These are phyloP conservation scores for Channallabes apus DNA, from an alignment of 2,797 vertebrate genomes.

Conservation along the genomic window DNA sequence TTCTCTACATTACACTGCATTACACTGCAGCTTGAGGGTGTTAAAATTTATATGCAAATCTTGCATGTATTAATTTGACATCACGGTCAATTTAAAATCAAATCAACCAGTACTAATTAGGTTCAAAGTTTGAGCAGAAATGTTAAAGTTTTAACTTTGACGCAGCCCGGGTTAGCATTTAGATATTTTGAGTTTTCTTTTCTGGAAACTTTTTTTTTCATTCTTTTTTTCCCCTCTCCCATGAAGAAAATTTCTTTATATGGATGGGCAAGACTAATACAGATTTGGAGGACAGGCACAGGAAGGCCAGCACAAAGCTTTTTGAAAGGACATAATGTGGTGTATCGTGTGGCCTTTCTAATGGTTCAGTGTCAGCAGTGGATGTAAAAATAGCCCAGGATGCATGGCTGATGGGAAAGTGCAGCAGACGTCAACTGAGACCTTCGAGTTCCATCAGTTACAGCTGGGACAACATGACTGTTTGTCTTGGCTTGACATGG, in stretches of 20 bases:
- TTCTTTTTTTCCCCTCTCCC: neutral
- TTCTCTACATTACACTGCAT: too few species aligned
- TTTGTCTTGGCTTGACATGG: constrained; percentile 29
- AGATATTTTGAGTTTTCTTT: constrained; percentile 1
- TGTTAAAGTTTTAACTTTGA: neutral
- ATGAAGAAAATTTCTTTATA: neutral
- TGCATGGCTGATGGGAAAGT: constrained; percentile 75
- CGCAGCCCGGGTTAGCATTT: neutral
- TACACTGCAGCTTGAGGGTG: neutral
- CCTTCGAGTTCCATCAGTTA: constrained; percentile 69
- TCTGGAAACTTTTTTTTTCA: neutral
- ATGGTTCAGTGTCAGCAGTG: constrained; percentile 72
- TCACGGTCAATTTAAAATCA: neutral
- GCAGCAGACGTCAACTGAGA: constrained; percentile 72
- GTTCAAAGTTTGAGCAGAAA: neutral
- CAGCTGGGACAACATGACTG: constrained; percentile 67
- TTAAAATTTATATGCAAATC: neutral
- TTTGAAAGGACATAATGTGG: constrained; percentile 27
- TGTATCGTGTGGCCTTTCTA: constrained; percentile 61
- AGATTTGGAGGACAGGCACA: neutral
- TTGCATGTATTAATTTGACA: neutral
- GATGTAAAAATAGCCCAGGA: constrained; percentile 75
- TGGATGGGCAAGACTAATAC: neutral
- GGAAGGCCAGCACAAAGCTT: constrained; percentile 5
- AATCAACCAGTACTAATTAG: too few species aligned